These are phyloP conservation scores for Myotis planiceps DNA, from an alignment of 2,797 vertebrate genomes.

Conservation along the genomic window DNA sequence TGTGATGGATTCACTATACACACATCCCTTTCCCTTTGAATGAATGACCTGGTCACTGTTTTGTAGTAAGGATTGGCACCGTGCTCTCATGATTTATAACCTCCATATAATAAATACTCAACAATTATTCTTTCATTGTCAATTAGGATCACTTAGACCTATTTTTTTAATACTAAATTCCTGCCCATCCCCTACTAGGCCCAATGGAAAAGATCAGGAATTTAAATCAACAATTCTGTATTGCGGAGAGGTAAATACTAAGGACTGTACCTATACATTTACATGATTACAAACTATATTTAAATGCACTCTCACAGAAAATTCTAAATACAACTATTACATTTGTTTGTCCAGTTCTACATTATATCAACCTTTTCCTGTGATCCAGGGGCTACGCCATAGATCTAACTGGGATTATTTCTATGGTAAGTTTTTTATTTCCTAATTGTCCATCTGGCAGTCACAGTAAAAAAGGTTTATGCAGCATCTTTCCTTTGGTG, in stretches of 20 bases:
- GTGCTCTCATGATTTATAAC: background rate
- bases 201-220: background rate
- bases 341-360: background rate
- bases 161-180: background rate
- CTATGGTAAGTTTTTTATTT: background rate
- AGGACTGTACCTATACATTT: background rate
- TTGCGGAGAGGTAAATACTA: background rate
- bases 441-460: background rate
- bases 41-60: background rate
- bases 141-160: background rate
- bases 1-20: background rate
- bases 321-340: background rate
- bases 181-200: background rate
- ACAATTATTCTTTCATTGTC: background rate
- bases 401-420: background rate
- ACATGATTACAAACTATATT: background rate
- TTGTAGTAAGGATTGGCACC: background rate
- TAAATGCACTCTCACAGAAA: background rate
- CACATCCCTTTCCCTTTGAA: background rate
- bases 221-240: constrained; percentile 31
- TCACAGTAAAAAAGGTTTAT: background rate
- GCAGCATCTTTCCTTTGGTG: background rate
- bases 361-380: background rate
- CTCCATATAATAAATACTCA: background rate
- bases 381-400: background rate